These are phyloP conservation scores for Pseudanteris insignis DNA, from an alignment of 2,888 invertebrate species.

Conservation along the genomic window DNA sequence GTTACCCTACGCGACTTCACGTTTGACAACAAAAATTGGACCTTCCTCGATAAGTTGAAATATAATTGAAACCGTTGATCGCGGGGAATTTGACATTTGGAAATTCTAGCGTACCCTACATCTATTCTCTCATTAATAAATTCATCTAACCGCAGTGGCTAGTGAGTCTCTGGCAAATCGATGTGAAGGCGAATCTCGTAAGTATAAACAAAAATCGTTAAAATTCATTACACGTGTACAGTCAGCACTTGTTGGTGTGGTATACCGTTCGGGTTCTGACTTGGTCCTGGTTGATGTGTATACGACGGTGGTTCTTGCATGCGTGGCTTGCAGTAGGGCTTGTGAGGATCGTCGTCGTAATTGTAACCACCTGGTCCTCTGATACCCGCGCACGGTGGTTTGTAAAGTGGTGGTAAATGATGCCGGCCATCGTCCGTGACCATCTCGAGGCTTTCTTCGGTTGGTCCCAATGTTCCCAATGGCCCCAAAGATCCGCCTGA, in stretches of 20 bases:
- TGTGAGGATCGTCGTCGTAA: slow-evolving; percentile 63
- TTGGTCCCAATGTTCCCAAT: slow-evolving; percentile 64
- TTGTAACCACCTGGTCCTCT: slow-evolving; percentile 77
- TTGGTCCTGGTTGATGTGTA: slow-evolving; percentile 60
- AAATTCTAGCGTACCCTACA: not conserved
- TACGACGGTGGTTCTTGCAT: slow-evolving; percentile 58
- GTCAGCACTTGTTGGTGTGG: slow-evolving; percentile 62
- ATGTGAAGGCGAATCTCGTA: not conserved
- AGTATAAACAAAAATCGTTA: too few species aligned
- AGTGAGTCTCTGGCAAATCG: not conserved
- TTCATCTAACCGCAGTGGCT: not conserved
- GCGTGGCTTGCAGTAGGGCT: slow-evolving; percentile 63
- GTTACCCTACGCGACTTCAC: too few species aligned
- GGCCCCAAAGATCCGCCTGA: slow-evolving; percentile 67
- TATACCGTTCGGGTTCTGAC: slow-evolving; percentile 53
- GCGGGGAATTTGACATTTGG: slow-evolving; percentile 10
- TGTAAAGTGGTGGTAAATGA: slow-evolving; percentile 73
- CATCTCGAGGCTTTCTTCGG: slow-evolving; percentile 73
- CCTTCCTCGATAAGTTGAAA: too few species aligned
- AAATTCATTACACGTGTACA: slow-evolving; percentile 61
- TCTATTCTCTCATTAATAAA: not conserved
- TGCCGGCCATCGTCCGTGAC: slow-evolving; percentile 70
- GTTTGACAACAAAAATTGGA: too few species aligned
- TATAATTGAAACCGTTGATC: slow-evolving; percentile 1
- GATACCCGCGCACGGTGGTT: slow-evolving; percentile 86